phyloP scores from a whole-genome alignment of 2,888 invertebrate species.

The Caenorhabditis sulstoni region DNA sequence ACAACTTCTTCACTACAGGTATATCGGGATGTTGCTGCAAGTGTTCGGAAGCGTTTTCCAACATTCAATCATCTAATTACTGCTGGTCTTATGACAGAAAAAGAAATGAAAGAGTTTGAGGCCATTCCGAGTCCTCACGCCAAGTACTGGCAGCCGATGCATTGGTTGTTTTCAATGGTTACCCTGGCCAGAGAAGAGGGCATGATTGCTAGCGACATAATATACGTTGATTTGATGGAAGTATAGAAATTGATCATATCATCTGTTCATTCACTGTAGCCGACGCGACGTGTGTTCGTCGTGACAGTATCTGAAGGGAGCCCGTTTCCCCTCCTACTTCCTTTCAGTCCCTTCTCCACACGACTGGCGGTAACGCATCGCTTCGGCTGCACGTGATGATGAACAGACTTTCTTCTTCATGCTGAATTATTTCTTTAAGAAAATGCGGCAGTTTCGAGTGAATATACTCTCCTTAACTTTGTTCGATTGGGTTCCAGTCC shows the following conservation, averaged over 20 bases:
- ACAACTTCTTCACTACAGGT: too few species aligned
- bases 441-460: conserved; percentile 75
- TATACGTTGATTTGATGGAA: conserved; percentile 77
- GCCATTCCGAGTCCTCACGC: conserved; percentile 71
- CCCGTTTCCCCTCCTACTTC: too few species aligned
- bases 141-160: conserved; percentile 79
- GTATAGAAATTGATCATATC: too few species aligned
- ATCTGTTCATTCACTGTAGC: too few species aligned
- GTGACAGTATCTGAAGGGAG: too few species aligned
- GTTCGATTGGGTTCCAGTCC: conserved; percentile 78
- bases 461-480: conserved; percentile 74
- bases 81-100: conserved; percentile 77
- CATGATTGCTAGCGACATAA: conserved; percentile 72
- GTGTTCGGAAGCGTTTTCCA: conserved; percentile 77
- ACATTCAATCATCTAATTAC: conserved; percentile 78
- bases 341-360: too few species aligned
- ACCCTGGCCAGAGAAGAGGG: conserved; percentile 62
- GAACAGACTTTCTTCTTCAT: background rate
- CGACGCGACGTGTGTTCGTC: too few species aligned
- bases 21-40: conserved; percentile 75
- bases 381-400: too few species aligned
- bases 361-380: too few species aligned
- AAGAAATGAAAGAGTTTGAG: conserved; percentile 76
- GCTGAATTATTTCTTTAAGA: conserved; percentile 55
- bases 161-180: conserved; percentile 72